Evolutionary conservation across 2,888 invertebrate species (phyloP), one percentile per base, ranked within the genome.

Genomic region (Plagodis pulveraria): DNA sequence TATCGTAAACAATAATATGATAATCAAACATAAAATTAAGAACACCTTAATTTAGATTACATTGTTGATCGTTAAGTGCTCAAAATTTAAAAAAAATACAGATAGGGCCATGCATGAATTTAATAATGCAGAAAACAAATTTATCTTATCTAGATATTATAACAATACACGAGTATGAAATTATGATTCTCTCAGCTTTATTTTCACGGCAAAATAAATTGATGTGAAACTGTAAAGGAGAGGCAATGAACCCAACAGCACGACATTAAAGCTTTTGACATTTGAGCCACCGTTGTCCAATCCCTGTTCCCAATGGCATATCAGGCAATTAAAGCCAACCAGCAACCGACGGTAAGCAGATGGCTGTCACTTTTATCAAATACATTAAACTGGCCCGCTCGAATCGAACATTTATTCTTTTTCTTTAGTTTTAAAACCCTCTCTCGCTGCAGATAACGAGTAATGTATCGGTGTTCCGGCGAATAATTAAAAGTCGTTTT

Each of bases 341-440:
- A 76, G 73, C 73, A 72, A 70, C 74, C 73, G 83, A 86, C 88
- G 79, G 89, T 88, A 86, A 87, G 87, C 90, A 89, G 89, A 87
- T 85, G 89, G 81, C 89, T 86, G 90, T 91, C 91, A 89, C 78
- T 87, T 83, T 91, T 92, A 92, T 91, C 91, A 90, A 88, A 91
- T 86, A 88, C 91, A 91, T 91, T 91, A 90, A 91, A 89, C 84
- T 85, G 84, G 85, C 80, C 63, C 85, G 83, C 84, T 85, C 80
- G 84, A 81, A 76, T 86, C 82, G 82, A 86, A 86, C 85, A 82
- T 87, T 88, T 85, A 81, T 83, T 80, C 80, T 80, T 84, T 81
- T 81, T 83, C 84, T 80, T 77, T 73, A 65, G 69, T 77, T 78
- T 84, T 87, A 84, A 85, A 87, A 84, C 83, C 81, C 83, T 82